These are phyloP conservation scores for Pelosia muscerda DNA, from an alignment of 2,888 invertebrate genomes.

Conservation along the genomic window DNA sequence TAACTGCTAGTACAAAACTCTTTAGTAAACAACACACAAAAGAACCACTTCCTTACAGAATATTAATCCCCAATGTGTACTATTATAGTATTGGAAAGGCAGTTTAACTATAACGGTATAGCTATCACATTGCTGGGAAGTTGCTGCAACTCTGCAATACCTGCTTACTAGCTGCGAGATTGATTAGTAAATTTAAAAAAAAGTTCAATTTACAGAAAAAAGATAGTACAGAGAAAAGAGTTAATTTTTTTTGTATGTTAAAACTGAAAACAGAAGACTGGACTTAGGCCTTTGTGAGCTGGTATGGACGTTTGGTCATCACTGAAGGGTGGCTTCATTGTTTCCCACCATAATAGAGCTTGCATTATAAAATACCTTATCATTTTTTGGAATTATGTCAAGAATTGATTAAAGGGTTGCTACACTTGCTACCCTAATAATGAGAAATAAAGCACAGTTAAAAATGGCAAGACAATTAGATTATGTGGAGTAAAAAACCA, in stretches of 20 bases:
- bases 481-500: not conserved
- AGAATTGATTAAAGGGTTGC: too few species aligned
- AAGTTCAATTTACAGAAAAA: not conserved
- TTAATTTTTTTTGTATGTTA: not conserved
- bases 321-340: too few species aligned
- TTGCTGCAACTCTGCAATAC: slow-evolving; percentile 36
- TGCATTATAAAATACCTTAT: too few species aligned
- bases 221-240: not conserved
- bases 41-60: slow-evolving; percentile 25
- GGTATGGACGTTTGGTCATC: too few species aligned
- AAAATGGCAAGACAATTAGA: not conserved
- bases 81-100: slow-evolving; percentile 44
- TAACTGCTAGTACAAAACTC: slow-evolving; percentile 45
- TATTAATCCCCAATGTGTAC: slow-evolving; percentile 34
- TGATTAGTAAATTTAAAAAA: not conserved
- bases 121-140: slow-evolving; percentile 34
- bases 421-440: too few species aligned
- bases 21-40: slow-evolving; percentile 37
- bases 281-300: too few species aligned
- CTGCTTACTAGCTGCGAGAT: slow-evolving; percentile 4
- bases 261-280: too few species aligned
- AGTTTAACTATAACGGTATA: slow-evolving; percentile 40
- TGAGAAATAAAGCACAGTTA: not conserved
- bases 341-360: too few species aligned
- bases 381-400: too few species aligned